Base-by-base conservation (phyloP, 2,113 vertebrate genomes). In the Sceloporus undulatus region DNA sequence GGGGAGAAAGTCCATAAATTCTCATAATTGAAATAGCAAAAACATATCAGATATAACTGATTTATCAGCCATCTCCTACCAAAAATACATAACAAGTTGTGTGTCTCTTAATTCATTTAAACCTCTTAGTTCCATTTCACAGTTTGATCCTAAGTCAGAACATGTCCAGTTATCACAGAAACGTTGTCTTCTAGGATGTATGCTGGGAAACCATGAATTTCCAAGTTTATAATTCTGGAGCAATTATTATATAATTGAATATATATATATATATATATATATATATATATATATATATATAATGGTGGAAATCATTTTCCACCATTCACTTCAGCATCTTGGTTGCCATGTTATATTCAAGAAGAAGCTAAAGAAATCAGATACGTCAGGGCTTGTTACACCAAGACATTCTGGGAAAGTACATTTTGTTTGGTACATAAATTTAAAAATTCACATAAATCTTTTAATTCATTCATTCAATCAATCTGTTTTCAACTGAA, bases 341-440 rank as follows among this genome's bases (percentile, higher is more conserved):
- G 5, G 34, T 81, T 68, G 6, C 0, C 2, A 0, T 5, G 27
- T 0, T 42, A 4, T 0, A 0, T 23, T 34, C 7, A 0, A 1
- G 1, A 19, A 90, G 89, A 88, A 38, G 40, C 89, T 88, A 54
- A 87, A 52, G 7, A 84, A 84, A 18, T 85, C 65, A 66, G 48
- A 84, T 11, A 9, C 4, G 21, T 54, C 11, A 3, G 82, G 34
- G 79, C 25, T 40, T 79, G 70, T 68, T 38, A 14, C 2, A 10
- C 42, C 14, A 92, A 76, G 48, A 71, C 0, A 2, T 11, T 85
- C 1, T 9, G 34, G 16, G 42, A 59, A 85, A 92, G 75, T 19
- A 42, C 10, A 38, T 75, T 85, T 0, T 59, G 2, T 76, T 84
- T 91, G 82, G 25, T 0, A 76, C n/a, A 29, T 80, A 34, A 88